Percentiles rank a stretch among this genome's conserved stretches.
These are phyloP conservation scores for Rhogogaster chlorosoma DNA, from an alignment of 2,888 invertebrate genomes.

Conservation along the genomic window DNA sequence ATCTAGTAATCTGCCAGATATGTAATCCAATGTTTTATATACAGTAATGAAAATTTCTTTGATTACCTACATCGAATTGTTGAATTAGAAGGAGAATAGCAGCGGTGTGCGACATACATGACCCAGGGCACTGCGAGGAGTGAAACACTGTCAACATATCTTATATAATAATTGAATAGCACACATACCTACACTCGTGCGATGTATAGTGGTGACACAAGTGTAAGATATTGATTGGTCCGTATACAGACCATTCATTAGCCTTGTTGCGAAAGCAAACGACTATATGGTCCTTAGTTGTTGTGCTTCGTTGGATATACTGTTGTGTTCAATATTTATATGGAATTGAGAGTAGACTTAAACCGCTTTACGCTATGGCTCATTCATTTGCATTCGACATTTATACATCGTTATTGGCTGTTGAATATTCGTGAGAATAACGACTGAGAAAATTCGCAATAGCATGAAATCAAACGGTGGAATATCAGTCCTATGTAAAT, in stretches of 20 bases:
- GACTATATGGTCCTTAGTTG: constrained; percentile 23
- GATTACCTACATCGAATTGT: not conserved
- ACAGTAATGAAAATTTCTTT: not conserved
- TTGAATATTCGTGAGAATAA: constrained; percentile 5
- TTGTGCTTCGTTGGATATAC: not conserved
- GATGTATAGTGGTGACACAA: not conserved
- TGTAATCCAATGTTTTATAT: not conserved
- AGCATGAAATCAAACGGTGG: not conserved
- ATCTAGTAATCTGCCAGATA: not conserved
- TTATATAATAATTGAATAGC: constrained; percentile 15
- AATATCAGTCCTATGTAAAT: not conserved
- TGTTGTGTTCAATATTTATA: not conserved
- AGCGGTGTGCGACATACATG: not conserved
- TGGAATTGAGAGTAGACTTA: not conserved
- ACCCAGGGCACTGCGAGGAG: not conserved
- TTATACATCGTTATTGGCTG: not conserved
- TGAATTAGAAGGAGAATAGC: not conserved
- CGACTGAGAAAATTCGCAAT: not conserved
- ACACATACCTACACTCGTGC: not conserved
- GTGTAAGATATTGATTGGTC: not conserved
- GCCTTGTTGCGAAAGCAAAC: constrained; percentile 2
- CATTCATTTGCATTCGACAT: constrained; percentile 15
- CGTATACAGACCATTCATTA: constrained; percentile 1
- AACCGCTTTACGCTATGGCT: not conserved
- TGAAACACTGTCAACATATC: not conserved